phyloP scores from a whole-genome alignment of 1,140 invertebrate genomes.

The Macrobrachium rosenbergii region DNA sequence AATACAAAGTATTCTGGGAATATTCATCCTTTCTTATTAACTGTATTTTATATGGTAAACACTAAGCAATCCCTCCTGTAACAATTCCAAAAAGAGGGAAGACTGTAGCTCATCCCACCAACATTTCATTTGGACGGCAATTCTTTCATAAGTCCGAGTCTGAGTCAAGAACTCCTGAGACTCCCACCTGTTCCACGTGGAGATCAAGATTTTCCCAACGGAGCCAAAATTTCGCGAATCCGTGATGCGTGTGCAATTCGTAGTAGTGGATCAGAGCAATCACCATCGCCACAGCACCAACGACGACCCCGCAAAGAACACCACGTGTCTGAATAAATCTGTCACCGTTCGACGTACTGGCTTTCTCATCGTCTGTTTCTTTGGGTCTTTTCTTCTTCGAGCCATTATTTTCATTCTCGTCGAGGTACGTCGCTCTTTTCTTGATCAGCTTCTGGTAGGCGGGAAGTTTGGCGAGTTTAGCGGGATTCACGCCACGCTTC shows the following conservation, averaged over 20 bases:
- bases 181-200: conserved; percentile 42
- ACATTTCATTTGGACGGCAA: no score
- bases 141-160: no score
- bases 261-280: conserved; percentile 27
- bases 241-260: conserved; percentile 46
- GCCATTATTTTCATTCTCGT: conserved; percentile 27
- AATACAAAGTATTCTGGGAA: no score
- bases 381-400: neutral
- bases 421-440: conserved; percentile 21
- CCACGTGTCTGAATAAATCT: conserved; percentile 35
- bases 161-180: no score
- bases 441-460: conserved; percentile 46
- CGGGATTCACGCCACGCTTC: conserved; percentile 45
- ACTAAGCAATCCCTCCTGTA: no score
- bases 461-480: conserved; percentile 20
- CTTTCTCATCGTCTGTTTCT: neutral
- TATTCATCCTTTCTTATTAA: no score
- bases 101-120: no score
- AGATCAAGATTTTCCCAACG: conserved; percentile 52
- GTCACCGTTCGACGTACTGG: neutral
- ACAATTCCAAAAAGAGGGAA: no score
- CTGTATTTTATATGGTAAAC: no score
- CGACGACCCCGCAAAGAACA: neutral
- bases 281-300: conserved; percentile 8
- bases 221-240: conserved; percentile 49